Evolutionary conservation across 2,113 vertebrate genomes (phyloP), one percentile per base, ranked within the genome.

Genomic region (Platichthys flesus): DNA sequence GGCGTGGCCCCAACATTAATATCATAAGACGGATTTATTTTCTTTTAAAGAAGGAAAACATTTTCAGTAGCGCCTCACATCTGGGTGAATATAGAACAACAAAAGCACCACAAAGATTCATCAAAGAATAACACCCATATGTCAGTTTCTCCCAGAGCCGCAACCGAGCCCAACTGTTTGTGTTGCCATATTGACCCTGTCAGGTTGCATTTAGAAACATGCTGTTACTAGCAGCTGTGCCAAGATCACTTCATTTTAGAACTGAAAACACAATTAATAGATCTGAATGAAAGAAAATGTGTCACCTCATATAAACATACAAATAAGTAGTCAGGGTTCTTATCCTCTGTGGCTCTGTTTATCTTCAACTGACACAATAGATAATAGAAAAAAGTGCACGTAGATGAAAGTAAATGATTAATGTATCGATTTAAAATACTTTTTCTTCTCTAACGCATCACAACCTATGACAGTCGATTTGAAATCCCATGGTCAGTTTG

Each of bases 1-100:
- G 85, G 88, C 61, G 84, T 88, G 81, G 85, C 84, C 72, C 59
- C 62, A 69, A 72, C 87, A 83, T 89, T 90, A 93, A 92, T 87
- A 90, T 79, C 81, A 84, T 83, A 75, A 72, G 63, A 86, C 89
- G 85, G 90, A 92, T 42, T 42, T 90, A 93, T 85, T 52, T 52
- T 8, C 9, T 52, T 78, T 23, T 66, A 71, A 79, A 61, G 74
- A 57, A 76, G 47, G 55, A 40, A 71, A 58, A 78, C 31, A 52
- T 83, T 85, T 83, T 70, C 61, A 75, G 54, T 6, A 66, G 67
- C 75, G 73, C 67, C 81, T 81, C 71, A 77, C 71, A 75, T 49
- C 54, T 67, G 74, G 73, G 79, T 91, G 90, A 90, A 91, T 90
- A 85, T 84, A 79, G 72, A 89, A 85, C 81, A 84, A 84, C 74